phyloP scores from a whole-genome alignment of 2,113 vertebrate genomes.

The Bagarius yarrelli region DNA sequence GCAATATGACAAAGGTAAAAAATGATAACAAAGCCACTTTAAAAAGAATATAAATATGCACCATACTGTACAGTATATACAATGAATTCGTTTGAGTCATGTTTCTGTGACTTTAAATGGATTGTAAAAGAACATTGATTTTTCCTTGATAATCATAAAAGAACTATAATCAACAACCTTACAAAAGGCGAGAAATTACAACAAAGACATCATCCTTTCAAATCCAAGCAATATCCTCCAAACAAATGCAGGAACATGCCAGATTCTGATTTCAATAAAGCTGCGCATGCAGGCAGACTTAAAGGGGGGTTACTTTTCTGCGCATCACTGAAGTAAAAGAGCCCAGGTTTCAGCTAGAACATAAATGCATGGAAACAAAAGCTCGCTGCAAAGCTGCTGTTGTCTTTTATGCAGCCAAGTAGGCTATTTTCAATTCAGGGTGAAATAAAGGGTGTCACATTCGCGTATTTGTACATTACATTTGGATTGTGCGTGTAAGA shows the following conservation, averaged over 20 bases:
- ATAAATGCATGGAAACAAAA: conserved; percentile 63
- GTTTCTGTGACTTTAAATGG: neutral
- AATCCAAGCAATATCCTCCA: conserved; percentile 30
- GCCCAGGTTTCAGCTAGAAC: conserved; percentile 68
- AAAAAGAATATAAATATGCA: too few species aligned
- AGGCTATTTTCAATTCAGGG: conserved; percentile 21
- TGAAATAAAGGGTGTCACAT: conserved; percentile 12
- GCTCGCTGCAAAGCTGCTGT: conserved; percentile 38
- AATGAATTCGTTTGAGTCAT: too few species aligned
- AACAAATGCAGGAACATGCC: conserved; percentile 59
- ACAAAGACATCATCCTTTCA: conserved; percentile 14
- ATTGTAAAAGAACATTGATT: neutral
- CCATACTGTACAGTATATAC: too few species aligned
- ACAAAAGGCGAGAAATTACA: conserved; percentile 14
- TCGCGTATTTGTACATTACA: neutral
- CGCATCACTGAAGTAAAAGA: conserved; percentile 54
- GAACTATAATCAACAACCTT: neutral
- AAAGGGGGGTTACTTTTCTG: conserved; percentile 49
- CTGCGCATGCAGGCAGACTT: conserved; percentile 57
- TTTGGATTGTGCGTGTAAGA: neutral
- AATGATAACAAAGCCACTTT: too few species aligned
- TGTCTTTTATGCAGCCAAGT: conserved; percentile 30
- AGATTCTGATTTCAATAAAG: conserved; percentile 65
- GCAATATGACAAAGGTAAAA: too few species aligned
- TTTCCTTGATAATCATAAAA: neutral